Evolutionary conservation across 2,797 vertebrate species (phyloP).

Genomic region (Rhodeus uyekii): DNA sequence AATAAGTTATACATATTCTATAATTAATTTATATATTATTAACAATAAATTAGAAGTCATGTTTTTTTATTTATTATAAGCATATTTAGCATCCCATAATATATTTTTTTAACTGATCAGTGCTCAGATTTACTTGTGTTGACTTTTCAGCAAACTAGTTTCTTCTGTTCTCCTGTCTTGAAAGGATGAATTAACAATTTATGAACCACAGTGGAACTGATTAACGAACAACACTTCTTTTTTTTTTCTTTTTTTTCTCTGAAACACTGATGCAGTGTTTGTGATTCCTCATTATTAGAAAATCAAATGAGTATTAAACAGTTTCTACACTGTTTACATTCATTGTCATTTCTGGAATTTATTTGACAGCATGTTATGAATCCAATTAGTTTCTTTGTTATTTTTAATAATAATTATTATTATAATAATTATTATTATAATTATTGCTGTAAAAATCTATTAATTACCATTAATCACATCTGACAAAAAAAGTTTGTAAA

Average conservation of each 20-base stretch:
- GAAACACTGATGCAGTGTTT: constrained; percentile 8
- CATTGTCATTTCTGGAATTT: neutral
- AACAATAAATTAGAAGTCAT: neutral
- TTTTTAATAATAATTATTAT: too few relatives aligned
- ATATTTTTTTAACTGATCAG: neutral
- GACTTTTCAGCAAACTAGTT: constrained; percentile 9
- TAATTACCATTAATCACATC: too few relatives aligned
- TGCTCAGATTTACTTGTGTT: neutral
- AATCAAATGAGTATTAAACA: neutral
- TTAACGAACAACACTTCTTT: constrained; percentile 4
- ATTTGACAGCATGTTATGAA: neutral
- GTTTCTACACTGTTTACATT: neutral
- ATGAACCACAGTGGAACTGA: neutral
- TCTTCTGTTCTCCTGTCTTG: neutral
- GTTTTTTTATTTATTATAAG: neutral
- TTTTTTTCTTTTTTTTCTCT: constrained; percentile 18
- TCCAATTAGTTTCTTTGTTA: too few relatives aligned
- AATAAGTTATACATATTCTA: neutral
- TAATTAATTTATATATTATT: neutral
- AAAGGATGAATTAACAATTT: neutral
- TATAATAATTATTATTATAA: too few relatives aligned
- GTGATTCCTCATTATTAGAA: constrained; percentile 7
- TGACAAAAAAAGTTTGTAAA: too few relatives aligned
- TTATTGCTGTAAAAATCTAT: too few relatives aligned
- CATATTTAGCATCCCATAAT: neutral